phyloP scores from a whole-genome alignment of 2,888 invertebrate genomes.

The Zaprionus obscuricornis region DNA sequence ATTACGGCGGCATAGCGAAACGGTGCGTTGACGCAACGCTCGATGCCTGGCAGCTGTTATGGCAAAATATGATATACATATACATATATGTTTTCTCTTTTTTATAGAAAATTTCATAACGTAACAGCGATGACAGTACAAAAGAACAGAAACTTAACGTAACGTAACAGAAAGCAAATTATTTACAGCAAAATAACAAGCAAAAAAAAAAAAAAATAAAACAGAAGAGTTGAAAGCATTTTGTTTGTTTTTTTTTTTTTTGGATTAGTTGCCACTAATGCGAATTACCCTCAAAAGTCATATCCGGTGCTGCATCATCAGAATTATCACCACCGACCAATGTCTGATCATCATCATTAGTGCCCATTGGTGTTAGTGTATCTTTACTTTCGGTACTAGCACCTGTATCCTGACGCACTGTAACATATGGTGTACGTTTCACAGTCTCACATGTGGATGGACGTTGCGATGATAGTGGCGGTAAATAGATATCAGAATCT shows the following conservation, averaged over 20 bases:
- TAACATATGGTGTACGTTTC: constrained; percentile 82
- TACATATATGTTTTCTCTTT: no score
- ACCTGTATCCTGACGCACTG: constrained; percentile 82
- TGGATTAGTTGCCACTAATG: constrained; percentile 19
- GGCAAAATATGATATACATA: no score
- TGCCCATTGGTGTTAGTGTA: constrained; percentile 82
- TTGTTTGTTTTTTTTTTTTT: no score
- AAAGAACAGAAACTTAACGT: constrained; percentile 3
- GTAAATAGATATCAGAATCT: constrained; percentile 82
- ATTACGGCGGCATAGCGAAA: constrained; percentile 84
- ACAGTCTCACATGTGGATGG: constrained; percentile 82
- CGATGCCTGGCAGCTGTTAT: constrained; percentile 83
- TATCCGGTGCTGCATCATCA: constrained; percentile 81
- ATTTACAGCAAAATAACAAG: no score
- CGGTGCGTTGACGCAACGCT: constrained; percentile 84
- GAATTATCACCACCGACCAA: constrained; percentile 81
- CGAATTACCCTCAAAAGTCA: constrained; percentile 82
- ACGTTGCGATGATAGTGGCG: constrained; percentile 78
- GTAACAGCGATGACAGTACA: constrained; percentile 2
- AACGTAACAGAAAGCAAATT: constrained; percentile 8
- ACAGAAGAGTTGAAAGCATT: no score
- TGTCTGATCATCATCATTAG: constrained; percentile 82
- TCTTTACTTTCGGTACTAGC: constrained; percentile 84
- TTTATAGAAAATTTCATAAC: no score
- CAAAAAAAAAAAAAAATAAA: no score